Conservation (phyloP, 2,797 vertebrate genomes). For the Sebastes umbrosus region DNA sequence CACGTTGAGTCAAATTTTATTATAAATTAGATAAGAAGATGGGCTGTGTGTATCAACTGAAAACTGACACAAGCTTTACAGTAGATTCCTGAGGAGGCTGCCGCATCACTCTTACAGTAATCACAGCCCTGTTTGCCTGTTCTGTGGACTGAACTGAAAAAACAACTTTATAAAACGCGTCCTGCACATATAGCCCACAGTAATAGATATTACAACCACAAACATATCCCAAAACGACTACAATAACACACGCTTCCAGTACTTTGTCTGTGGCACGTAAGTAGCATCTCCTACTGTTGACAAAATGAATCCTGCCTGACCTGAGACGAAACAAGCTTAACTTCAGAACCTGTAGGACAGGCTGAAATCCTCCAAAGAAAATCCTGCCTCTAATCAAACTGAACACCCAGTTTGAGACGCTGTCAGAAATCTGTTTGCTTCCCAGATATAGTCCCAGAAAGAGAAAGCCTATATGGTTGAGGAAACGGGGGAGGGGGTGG, state of each 20-base stretch:
- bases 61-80: conserved; percentile 6
- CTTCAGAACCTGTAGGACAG: not conserved
- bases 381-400: conserved; percentile 12
- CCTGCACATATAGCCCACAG: not conserved
- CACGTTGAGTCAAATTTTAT: not conserved
- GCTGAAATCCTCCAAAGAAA: conserved; percentile 2
- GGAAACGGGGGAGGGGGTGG: conserved; percentile 70
- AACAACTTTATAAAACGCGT: not conserved
- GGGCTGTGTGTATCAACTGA: not conserved
- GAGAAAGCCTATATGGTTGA: conserved; percentile 38
- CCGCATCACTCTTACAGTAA: not conserved
- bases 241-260: not conserved
- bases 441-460: conserved; percentile 10
- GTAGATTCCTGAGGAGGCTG: conserved; percentile 11
- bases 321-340: not conserved
- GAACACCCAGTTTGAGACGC: not conserved
- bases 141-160: not conserved
- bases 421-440: conserved; percentile 22
- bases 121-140: not conserved
- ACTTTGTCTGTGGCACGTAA: not conserved
- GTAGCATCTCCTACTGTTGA: not conserved
- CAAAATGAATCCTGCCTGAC: not conserved
- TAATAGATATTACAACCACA: not conserved
- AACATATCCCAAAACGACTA: not conserved
- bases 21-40: not conserved